These are phyloP conservation scores for Tenualosa thibaudeaui DNA, from an alignment of 2,797 vertebrate genomes.

Conservation along the genomic window DNA sequence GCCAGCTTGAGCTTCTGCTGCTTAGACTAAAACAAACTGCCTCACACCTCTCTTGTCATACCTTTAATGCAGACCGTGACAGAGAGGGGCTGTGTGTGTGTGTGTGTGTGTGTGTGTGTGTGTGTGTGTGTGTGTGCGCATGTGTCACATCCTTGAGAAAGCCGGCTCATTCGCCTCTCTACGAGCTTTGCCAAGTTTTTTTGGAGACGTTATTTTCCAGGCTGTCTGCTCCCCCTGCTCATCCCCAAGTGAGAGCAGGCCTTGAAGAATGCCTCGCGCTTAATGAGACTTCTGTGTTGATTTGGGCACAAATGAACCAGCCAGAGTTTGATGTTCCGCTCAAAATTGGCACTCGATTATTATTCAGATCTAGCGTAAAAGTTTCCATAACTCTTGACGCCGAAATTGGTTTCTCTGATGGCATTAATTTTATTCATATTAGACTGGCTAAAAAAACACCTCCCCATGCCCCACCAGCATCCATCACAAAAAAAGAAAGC, in stretches of 20 bases:
- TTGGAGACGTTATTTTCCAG: conserved; percentile 54
- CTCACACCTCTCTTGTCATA: conserved; percentile 9
- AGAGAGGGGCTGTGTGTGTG: neutral
- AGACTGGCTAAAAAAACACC: conserved; percentile 28
- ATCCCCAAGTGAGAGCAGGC: conserved; percentile 46
- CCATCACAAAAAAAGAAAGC: neutral
- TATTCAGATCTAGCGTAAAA: conserved; percentile 56
- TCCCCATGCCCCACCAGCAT: neutral
- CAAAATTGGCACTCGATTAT: conserved; percentile 54
- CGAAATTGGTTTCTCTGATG: conserved; percentile 52
- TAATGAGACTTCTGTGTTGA: conserved; percentile 58
- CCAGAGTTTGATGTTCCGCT: conserved; percentile 57
- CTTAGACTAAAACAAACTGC: conserved; percentile 11
- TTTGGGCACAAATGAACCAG: conserved; percentile 59
- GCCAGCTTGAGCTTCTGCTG: conserved; percentile 11
- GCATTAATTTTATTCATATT: conserved; percentile 51
- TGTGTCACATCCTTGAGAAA: conserved; percentile 1
- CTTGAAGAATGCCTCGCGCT: conserved; percentile 44
- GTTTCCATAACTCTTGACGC: conserved; percentile 47
- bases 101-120: conserved; percentile 21
- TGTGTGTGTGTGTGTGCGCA: conserved; percentile 1
- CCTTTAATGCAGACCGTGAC: conserved; percentile 9
- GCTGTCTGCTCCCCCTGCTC: conserved; percentile 46
- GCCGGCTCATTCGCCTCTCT: neutral
- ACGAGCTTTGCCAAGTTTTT: conserved; percentile 43